These are phyloP conservation scores for Taxidea taxus DNA, from an alignment of 2,113 vertebrate genomes.

Conservation along the genomic window DNA sequence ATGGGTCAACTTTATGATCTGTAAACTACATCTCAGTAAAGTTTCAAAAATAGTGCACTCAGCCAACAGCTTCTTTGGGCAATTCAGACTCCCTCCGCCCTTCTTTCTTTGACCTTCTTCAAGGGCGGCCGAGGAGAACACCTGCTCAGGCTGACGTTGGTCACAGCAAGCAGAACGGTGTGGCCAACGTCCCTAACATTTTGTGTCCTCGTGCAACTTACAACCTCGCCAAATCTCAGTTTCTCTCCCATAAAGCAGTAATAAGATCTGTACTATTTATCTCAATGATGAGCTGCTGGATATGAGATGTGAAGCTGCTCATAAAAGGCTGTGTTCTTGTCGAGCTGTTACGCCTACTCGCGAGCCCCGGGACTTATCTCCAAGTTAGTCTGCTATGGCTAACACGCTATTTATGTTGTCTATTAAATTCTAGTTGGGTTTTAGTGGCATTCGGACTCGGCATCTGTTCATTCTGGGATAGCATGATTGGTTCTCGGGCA, in stretches of 20 bases:
- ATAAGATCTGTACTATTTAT: neutral
- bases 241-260: neutral
- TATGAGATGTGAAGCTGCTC: constrained; percentile 29
- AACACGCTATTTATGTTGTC: neutral
- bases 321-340: neutral
- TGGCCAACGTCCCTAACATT: neutral
- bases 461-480: neutral
- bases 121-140: neutral
- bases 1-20: neutral
- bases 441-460: neutral
- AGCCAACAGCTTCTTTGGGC: neutral
- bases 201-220: neutral
- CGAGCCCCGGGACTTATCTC: neutral
- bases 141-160: neutral
- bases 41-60: neutral
- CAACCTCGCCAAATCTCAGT: neutral
- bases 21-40: neutral
- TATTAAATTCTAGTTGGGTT: constrained; percentile 41
- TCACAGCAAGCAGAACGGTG: neutral
- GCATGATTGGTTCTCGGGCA: neutral
- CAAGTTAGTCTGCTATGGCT: neutral
- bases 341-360: neutral
- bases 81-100: neutral
- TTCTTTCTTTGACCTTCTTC: neutral
- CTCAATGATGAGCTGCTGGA: neutral